Conservation (phyloP, 2,113 vertebrate genomes). For the Atrichornis clamosus region DNA sequence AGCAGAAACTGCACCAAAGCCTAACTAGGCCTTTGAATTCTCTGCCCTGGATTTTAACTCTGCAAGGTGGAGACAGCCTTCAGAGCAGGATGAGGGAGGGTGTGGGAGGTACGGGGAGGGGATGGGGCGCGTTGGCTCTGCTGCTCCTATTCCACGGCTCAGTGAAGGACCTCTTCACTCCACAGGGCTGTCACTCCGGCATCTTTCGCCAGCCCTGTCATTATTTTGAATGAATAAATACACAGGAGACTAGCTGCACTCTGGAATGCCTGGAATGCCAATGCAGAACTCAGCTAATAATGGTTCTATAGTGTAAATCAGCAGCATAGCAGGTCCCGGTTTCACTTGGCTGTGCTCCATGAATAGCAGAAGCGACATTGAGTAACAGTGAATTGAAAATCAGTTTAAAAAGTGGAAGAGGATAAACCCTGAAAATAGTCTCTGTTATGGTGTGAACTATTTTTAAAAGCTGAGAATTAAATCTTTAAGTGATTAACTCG, state of each 20-base stretch:
- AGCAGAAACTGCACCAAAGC: not conserved
- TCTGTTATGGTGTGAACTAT: slow-evolving; percentile 32
- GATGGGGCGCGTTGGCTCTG: fast-evolving
- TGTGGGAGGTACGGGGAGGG: not conserved
- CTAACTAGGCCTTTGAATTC: not conserved
- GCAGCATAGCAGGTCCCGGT: not conserved
- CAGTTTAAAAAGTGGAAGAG: slow-evolving; percentile 57
- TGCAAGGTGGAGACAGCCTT: not conserved
- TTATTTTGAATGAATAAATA: slow-evolving; percentile 56
- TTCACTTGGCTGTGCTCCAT: slow-evolving; percentile 67
- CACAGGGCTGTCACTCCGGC: not conserved
- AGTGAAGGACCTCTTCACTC: not conserved
- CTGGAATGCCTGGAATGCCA: slow-evolving; percentile 62
- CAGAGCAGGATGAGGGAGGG: not conserved
- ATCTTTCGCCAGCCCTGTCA: not conserved
- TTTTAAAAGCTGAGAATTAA: slow-evolving; percentile 60
- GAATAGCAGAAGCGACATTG: slow-evolving; percentile 50
- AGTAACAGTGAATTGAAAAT: slow-evolving; percentile 65
- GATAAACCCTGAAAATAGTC: slow-evolving; percentile 57
- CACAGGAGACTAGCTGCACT: not conserved
- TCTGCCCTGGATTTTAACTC: not conserved
- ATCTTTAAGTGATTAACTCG: slow-evolving; percentile 36
- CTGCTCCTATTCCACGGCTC: not conserved
- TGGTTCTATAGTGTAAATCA: slow-evolving; percentile 60
- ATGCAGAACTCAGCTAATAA: slow-evolving; percentile 50